Base-by-base conservation (phyloP, 1,140 invertebrate species). In the Hycleus phaleratus region DNA sequence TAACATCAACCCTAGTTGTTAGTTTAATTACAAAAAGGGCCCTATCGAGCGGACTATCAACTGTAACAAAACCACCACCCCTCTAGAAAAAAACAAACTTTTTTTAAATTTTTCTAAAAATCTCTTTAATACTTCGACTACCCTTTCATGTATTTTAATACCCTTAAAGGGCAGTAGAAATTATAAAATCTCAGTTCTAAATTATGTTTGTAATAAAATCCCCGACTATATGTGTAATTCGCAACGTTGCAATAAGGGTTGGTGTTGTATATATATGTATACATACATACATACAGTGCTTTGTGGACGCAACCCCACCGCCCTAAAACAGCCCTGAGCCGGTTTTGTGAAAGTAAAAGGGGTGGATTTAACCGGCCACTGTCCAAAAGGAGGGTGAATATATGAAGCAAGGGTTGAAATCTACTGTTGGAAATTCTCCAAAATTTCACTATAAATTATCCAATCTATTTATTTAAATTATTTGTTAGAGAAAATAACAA, bases 341-440 rank as follows among this genome's bases (percentile, higher is more conserved):
- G 18, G 18, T 18, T 18, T 25, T 18, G 32, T 32, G 32, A 32
- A 47, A 49, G 58, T 26, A 52, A 32, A 32, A 65, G 59, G 59
- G 61, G 63, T 52, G 62, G 64, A 59, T 63, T 62, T 64, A 64
- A 61, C 59, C 61, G 66, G 64, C 62, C 66, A 66, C 64, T 68
- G 66, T 68, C 66, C 66, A 65, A 64, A 56, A 32, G 32, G 32
- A 32, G 62, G 64, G 64, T 64, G 66, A 68, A 66, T 68, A 66
- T 66, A 68, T 68, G 62, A 64, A 64, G 62, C 61, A 68, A 68
- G 66, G 66, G 64, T 66, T 62, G 55, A 65, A 64, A 68, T 64
- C 57, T 64, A 55, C 52, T 18, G 18, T 18, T 32, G 32, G 32
- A 32, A 32, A 32, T 32, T 32, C 32, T 32, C 32, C 32, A 32